These are phyloP conservation scores for Sericinus montela DNA, from an alignment of 2,888 invertebrate species.

Conservation along the genomic window DNA sequence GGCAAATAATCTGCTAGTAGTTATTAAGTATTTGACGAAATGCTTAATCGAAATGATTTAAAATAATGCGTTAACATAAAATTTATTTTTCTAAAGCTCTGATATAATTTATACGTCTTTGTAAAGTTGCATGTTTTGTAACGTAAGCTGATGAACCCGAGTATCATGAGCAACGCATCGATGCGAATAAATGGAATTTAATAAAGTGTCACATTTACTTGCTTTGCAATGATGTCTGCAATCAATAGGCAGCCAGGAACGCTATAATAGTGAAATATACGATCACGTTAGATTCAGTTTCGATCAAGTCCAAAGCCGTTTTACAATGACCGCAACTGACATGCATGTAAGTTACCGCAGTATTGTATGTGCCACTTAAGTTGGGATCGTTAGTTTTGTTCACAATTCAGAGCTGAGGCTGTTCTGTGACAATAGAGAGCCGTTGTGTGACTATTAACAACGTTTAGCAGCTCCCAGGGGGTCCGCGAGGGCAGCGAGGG, in stretches of 20 bases:
- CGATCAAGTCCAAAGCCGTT: background rate
- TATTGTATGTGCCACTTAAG: background rate
- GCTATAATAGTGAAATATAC: background rate
- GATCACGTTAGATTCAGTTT: background rate
- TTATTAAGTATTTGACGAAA: too few relatives aligned
- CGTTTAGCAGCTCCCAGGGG: constrained; percentile 28
- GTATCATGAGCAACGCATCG: background rate
- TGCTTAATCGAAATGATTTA: too few relatives aligned
- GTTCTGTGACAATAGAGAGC: constrained; percentile 19
- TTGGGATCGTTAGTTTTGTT: background rate
- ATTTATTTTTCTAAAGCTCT: background rate
- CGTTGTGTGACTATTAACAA: constrained; percentile 27
- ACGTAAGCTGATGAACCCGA: background rate
- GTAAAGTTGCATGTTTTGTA: too few relatives aligned
- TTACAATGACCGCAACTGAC: background rate
- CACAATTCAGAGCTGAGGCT: background rate
- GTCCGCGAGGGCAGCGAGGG: constrained; percentile 7
- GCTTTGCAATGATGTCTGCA: constrained; percentile 11
- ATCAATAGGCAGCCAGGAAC: background rate
- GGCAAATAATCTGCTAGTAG: too few relatives aligned
- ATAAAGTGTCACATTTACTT: constrained; percentile 28
- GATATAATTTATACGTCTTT: background rate
- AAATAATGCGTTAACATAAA: too few relatives aligned
- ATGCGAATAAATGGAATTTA: constrained; percentile 25
- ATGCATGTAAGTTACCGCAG: background rate